phyloP scores from a whole-genome alignment of 2,113 vertebrate species.

The Aldabrachelys gigantea region DNA sequence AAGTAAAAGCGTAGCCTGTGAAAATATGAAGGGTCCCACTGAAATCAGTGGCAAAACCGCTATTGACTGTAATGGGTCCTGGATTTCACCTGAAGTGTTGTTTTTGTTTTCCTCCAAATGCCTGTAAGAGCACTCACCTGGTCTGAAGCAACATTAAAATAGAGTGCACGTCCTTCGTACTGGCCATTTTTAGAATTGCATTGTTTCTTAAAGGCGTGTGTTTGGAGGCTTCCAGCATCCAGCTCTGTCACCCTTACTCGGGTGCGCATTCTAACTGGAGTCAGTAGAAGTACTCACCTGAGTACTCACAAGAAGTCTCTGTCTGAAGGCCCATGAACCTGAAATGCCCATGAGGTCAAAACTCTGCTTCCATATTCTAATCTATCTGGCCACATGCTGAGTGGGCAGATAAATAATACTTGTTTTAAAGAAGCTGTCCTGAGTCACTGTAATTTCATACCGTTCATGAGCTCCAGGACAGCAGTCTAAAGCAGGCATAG shows the following conservation, averaged over 20 bases:
- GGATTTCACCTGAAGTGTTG: not conserved
- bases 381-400: too few relatives aligned
- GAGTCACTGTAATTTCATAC: too few relatives aligned
- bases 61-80: too few relatives aligned
- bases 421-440: too few relatives aligned
- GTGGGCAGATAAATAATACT: too few relatives aligned
- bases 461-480: too few relatives aligned
- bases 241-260: too few relatives aligned
- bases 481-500: too few relatives aligned
- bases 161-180: not conserved
- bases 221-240: too few relatives aligned
- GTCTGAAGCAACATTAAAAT: not conserved
- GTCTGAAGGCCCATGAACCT: accelerated
- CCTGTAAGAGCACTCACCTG: not conserved
- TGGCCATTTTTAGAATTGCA: not conserved
- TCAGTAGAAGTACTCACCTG: not conserved
- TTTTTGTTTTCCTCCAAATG: not conserved
- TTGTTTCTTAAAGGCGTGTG: not conserved
- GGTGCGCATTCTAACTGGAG: too few relatives aligned
- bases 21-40: not conserved
- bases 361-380: not conserved
- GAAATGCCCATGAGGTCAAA: accelerated
- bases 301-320: accelerated
- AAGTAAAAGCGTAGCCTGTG: not conserved
- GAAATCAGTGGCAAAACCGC: not conserved